These are phyloP conservation scores for Dryobota labecula DNA, from an alignment of 2,888 invertebrate genomes.

Conservation along the genomic window DNA sequence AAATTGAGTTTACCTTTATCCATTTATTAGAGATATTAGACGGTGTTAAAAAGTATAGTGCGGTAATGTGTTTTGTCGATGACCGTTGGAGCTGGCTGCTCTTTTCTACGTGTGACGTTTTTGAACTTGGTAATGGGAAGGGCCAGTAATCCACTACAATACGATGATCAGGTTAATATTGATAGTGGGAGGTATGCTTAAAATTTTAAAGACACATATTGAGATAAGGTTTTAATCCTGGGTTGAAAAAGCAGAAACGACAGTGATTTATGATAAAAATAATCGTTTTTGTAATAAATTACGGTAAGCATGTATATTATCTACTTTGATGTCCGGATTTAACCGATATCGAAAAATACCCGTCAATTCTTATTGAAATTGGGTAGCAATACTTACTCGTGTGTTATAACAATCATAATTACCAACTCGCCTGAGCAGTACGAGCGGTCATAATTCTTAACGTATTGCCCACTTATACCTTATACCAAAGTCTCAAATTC, in stretches of 20 bases:
- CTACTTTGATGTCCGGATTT: conserved; percentile 1
- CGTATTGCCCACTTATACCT: no score
- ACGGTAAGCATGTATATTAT: background rate
- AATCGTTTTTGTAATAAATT: background rate
- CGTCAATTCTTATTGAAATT: background rate
- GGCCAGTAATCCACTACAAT: background rate
- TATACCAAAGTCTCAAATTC: no score
- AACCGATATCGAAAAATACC: background rate
- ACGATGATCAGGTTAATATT: background rate
- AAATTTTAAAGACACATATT: background rate
- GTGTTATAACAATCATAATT: background rate
- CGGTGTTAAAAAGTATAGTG: background rate
- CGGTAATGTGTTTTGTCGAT: background rate
- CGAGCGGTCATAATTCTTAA: background rate
- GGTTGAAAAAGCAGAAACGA: background rate
- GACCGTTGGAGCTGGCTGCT: background rate
- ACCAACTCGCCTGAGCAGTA: background rate
- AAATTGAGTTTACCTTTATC: conserved; percentile 29
- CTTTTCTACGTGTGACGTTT: background rate
- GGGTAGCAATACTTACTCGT: background rate
- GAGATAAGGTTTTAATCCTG: conserved; percentile 8
- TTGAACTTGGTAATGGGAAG: background rate
- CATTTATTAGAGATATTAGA: conserved; percentile 5
- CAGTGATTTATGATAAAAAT: conserved; percentile 20
- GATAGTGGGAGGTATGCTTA: background rate